phyloP scores from a whole-genome alignment of 1,140 invertebrate species.

The Chlorops oryzae region DNA sequence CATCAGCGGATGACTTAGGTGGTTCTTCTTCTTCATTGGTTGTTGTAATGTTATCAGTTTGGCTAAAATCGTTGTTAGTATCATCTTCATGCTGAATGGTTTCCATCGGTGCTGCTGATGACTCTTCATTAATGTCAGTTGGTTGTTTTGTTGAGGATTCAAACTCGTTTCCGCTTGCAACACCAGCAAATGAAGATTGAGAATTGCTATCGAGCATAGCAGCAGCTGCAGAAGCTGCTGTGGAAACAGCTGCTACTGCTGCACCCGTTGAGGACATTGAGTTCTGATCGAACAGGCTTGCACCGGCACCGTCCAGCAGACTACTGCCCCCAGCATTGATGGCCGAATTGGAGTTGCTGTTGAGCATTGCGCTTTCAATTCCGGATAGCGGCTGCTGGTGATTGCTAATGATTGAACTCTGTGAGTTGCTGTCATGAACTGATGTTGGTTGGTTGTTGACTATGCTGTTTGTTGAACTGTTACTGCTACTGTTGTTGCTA shows the following conservation, averaged over 20 bases:
- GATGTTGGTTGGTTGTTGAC: conserved; percentile 45
- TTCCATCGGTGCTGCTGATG: too few species aligned
- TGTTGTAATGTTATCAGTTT: too few species aligned
- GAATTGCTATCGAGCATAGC: conserved; percentile 41
- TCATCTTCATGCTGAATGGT: too few species aligned
- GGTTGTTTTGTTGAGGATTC: not conserved
- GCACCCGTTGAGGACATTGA: conserved; percentile 42
- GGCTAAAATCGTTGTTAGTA: too few species aligned
- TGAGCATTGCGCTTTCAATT: conserved; percentile 22
- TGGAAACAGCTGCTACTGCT: conserved; percentile 28
- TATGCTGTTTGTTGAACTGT: conserved; percentile 44
- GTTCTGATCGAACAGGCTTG: conserved; percentile 39
- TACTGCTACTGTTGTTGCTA: conserved; percentile 45
- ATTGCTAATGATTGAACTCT: conserved; percentile 43
- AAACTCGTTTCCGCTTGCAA: conserved; percentile 1
- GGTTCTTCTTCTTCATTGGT: too few species aligned
- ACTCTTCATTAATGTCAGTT: not conserved
- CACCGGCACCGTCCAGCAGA: conserved; percentile 24
- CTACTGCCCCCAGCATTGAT: conserved; percentile 20
- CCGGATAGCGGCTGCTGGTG: conserved; percentile 31
- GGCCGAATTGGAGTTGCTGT: conserved; percentile 37
- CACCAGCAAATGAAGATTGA: conserved; percentile 27
- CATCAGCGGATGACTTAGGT: too few species aligned
- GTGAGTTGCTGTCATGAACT: conserved; percentile 43
- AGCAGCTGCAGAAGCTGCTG: conserved; percentile 32